Base-by-base conservation (phyloP, 1,140 invertebrate species). In the Luehdorfia chinensis region DNA sequence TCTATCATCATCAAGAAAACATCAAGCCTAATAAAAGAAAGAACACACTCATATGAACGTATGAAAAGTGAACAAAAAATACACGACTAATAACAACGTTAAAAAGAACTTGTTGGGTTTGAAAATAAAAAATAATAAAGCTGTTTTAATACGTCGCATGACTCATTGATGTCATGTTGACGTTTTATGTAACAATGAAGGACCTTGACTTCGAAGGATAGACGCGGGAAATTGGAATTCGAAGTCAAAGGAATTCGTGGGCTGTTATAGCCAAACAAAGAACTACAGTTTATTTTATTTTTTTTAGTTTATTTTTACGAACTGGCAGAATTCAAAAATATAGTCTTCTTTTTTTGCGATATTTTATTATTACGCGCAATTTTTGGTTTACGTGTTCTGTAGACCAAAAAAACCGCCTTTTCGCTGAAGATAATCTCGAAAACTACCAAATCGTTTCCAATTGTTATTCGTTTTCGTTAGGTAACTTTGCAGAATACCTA, bases 1-100 rank as follows among this genome's bases (percentile, higher is more conserved):
- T 47, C 15, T 28, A 36, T 47, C 45, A 36, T 47, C 32, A 47
- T 47, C 15, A 47, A 47, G 33, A 21, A 36, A 36, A 47, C 45
- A 36, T 47, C 33, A 36, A 7, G 15, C 5, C 31, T 36, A 28
- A 36, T 18, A 36, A 36, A 36, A 36, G 16, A 32, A 2, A 14
- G 15, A 32, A 32, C 13, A 32, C 5, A 32, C 9, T 15, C 31
- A 8, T 15, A 32, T 32, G 13, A 16, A 34, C 30, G 19, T 31
- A 31, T 21, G 19, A 21, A 21, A 6, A 2, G 19, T 21, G 6
- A 0, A 14, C 15, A 34, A 36, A 36, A 19, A 19, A 36, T n/a
- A 19, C 15, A 9, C 16, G 16, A 18, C 19, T n/a, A n/a, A 14
- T 33, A 13, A 34, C 14, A 16, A 33, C 21, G 4, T 36, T 16